Evolutionary conservation across 2,888 invertebrate genomes (phyloP), one percentile per base, ranked within the genome.

Genomic region (Lordiphosa andalusiaca): DNA sequence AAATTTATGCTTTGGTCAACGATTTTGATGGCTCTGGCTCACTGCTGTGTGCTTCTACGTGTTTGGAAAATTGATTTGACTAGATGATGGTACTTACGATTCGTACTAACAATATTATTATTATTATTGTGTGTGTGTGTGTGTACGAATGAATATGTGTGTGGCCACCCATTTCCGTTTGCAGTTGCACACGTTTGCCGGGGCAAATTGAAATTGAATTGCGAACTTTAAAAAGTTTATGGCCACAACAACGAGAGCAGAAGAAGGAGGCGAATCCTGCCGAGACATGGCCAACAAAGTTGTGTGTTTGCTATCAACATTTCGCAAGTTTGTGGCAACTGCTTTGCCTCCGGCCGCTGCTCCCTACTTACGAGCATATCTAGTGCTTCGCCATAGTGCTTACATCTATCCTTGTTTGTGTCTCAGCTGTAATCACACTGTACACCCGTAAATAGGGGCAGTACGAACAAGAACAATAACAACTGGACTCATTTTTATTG

Each of bases 191-290:
- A 67, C 73, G 71, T 67, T 67, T 25, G 42, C 41, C 57, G 37
- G 60, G 51, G 64, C 69, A 84, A 80, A 84, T 82, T 84, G 82
- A 80, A 80, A 80, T 84, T 84, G 84, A 80, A 84, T 80, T 82
- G 78, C 68, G 48, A 73, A 77, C 69, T 84, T 78, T 82, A 63
- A 77, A 84, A 80, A 67, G 82, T 84, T 77, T 84, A 84, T 84
- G 56, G 56, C 65, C 71, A 59, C 59, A 67, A 65, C 65, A 35
- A 13, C n/a, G n/a, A 7, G 23, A 30, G 25, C 12, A 6, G 30
- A 19, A 40, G 36, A 23, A 42, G 25, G 13, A 42, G 30, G 30
- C 25, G 42, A 44, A 44, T 44, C 42, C 42, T 16, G 42, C 30
- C 42, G 25, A 10, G 16, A 33, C 39, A 39, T 30, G 30, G 30